phyloP scores from a whole-genome alignment of 2,888 invertebrate genomes.

The Tetrapedia diversipes region DNA sequence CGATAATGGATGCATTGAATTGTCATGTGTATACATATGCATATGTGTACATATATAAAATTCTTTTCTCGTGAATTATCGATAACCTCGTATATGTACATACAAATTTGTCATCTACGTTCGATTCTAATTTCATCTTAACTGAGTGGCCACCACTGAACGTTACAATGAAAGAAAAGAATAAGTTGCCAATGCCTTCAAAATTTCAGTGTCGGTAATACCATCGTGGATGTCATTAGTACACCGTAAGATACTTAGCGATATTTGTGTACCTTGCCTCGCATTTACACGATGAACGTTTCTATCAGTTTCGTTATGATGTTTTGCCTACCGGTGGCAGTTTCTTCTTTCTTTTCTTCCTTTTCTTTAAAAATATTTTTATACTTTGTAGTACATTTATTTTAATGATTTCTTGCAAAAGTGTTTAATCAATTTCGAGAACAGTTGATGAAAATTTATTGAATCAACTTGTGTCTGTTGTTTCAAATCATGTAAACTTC shows the following conservation, averaged over 20 bases:
- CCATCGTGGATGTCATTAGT: slow-evolving; percentile 37
- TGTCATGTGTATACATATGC: no score
- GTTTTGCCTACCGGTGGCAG: slow-evolving; percentile 48
- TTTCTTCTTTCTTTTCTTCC: slow-evolving; percentile 2
- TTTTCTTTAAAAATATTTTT: background rate
- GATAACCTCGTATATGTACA: slow-evolving; percentile 47
- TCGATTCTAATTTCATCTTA: slow-evolving; percentile 19
- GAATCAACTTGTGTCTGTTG: background rate
- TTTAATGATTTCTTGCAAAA: background rate
- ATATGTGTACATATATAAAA: slow-evolving; percentile 58
- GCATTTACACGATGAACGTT: slow-evolving; percentile 4
- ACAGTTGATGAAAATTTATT: slow-evolving; percentile 1
- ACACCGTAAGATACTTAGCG: slow-evolving; percentile 71
- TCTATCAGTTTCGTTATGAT: background rate
- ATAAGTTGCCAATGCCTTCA: slow-evolving; percentile 80
- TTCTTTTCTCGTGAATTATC: slow-evolving; percentile 35
- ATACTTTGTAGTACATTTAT: background rate
- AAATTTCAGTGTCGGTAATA: slow-evolving; percentile 69
- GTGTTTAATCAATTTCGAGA: background rate
- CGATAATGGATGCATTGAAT: slow-evolving; percentile 41
- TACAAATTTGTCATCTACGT: slow-evolving; percentile 38
- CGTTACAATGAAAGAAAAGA: slow-evolving; percentile 35
- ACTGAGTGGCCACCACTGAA: slow-evolving; percentile 15
- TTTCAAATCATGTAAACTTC: background rate
- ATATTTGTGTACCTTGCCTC: slow-evolving; percentile 37